Evolutionary conservation across 2,797 vertebrate genomes (phyloP), one percentile per base, ranked within the genome.

Genomic region (Morelia viridis): DNA sequence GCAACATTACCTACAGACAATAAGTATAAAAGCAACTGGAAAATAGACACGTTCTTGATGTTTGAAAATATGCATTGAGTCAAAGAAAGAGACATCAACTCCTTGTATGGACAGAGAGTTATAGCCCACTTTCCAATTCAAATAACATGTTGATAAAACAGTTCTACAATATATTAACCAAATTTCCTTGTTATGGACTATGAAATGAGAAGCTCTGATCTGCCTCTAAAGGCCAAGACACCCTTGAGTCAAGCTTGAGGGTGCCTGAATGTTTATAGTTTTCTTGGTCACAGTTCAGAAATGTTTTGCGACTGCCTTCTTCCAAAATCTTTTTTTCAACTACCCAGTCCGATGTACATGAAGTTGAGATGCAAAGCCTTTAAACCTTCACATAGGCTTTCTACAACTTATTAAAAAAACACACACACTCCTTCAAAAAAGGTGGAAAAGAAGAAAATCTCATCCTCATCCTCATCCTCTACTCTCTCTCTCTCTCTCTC

Each of bases 401-500:
- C 76, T 80, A 46, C 76, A 24, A 2, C 35, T 46, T 71, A 35
- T 17, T 80, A 80, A 80, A 80, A 46, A 19, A 80, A 80, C 35
- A 80, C 9, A 24, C 0, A 0, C 41, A 11, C 35, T 24, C 1
- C 4, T 19, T 46, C 76, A 46, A 80, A 80, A 80, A 46, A 46
- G 19, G 76, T 9, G 19, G 50, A 53, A 1, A 53, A 46, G 35
- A 80, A 80, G 71, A 46, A 80, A 46, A 80, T 80, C 46, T 46
- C 41, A 46, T 9, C 9, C 3, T 0, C 76, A 80, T 10, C 71
- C 31, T 13, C n/a, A 65, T 7, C 0, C 13, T 68, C 22, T 0
- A 4, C 64, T 5, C 3, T 0, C 12, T 6, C 12, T 6, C n/a
- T 1, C 28, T 15, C n/a, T 7, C 13, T 7, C 13, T 0, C 13